Base-by-base conservation (phyloP, 2,113 vertebrate species). In the Dipodomys spectabilis region DNA sequence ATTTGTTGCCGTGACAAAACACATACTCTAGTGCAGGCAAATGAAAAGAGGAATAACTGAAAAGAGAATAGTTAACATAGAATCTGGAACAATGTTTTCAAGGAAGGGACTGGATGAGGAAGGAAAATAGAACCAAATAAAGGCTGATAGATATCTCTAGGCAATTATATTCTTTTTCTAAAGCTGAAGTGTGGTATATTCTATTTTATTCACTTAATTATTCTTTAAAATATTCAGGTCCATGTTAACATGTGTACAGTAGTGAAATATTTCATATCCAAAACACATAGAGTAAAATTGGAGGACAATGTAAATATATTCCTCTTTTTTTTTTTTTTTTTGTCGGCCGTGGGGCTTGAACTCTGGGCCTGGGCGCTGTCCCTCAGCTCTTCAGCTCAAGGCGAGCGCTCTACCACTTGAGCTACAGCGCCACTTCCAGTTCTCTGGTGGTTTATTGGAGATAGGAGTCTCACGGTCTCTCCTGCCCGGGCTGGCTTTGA, bases 261-360 rank as follows among this genome's bases (percentile, higher is more conserved):
- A 53, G 6, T 74, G 27, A 86, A 83, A 72, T 80, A 90, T 67
- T 94, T 93, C 22, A 49, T 64, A 73, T 32, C 57, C 32, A 93
- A 92, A 75, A 69, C 92, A 79, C 5, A 25, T 64, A 39, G 44
- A 90, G 92, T 78, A 69, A 22, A 74, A 65, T 69, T 85, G 57
- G 13, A 3, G 23, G 2, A 32, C 30, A 64, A 86, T 74, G 28
- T 35, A 82, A 86, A 64, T 32, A 0, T 39, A 69, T 53, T 27
- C 30, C 19, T 57, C 68, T 62, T 18, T 77, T 81, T n/a, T n/a
- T n/a, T n/a, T n/a, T n/a, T n/a, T n/a, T n/a, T n/a, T n/a, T n/a
- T n/a, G n/a, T n/a, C n/a, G n/a, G n/a, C n/a, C n/a, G n/a, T n/a
- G n/a, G n/a, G n/a, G n/a, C n/a, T n/a, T n/a, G n/a, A n/a, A n/a